These are phyloP conservation scores for Acleris emargana DNA, from an alignment of 2,888 invertebrate genomes.

Conservation along the genomic window DNA sequence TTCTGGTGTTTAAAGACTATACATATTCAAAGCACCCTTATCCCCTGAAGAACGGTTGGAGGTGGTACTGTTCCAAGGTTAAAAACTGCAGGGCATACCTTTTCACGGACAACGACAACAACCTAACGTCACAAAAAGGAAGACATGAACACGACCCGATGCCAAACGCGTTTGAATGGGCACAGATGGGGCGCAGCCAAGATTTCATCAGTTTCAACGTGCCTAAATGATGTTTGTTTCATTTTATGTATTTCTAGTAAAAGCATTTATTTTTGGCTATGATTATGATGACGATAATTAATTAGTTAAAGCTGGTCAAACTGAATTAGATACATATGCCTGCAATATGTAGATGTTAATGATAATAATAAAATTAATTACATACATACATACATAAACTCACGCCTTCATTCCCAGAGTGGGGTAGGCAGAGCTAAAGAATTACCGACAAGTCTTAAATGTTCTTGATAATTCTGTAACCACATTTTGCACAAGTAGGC, in stretches of 20 bases:
- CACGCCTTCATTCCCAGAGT: too few species aligned
- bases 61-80: conserved; percentile 70
- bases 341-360: too few species aligned
- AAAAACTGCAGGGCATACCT: conserved; percentile 64
- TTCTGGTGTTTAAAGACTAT: conserved; percentile 60
- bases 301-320: not conserved
- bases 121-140: conserved; percentile 49
- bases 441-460: too few species aligned
- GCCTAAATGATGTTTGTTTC: not conserved
- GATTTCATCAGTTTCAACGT: too few species aligned
- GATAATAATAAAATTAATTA: too few species aligned
- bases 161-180: not conserved
- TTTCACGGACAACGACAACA: conserved; percentile 53
- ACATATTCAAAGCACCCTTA: conserved; percentile 65
- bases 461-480: too few species aligned
- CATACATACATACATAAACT: too few species aligned
- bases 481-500: too few species aligned
- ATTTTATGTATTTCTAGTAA: not conserved
- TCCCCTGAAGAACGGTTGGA: conserved; percentile 59
- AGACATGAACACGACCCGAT: conserved; percentile 53
- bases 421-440: too few species aligned
- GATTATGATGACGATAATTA: not conserved
- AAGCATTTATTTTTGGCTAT: not conserved
- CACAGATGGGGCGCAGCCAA: not conserved
- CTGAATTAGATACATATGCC: too few species aligned